Percentiles rank a stretch among this genome's conserved stretches.
Conservation (phyloP, 2,797 vertebrate species). For the Lophius americanus region DNA sequence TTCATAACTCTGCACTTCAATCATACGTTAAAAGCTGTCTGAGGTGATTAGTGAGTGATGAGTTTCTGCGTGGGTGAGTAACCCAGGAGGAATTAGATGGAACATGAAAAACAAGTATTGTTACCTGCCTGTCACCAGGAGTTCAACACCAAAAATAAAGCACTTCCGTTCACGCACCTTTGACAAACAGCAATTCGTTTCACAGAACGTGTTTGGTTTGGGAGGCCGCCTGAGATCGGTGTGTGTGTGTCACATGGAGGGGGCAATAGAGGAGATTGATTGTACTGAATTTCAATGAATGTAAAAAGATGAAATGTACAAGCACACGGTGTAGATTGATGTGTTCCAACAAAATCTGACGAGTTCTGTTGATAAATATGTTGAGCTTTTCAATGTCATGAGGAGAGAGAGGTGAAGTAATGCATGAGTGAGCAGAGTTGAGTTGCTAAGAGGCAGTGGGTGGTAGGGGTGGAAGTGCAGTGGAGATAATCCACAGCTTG, state of each 20-base stretch:
- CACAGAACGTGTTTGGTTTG: constrained; percentile 23
- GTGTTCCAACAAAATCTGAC: not conserved
- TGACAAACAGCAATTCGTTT: constrained; percentile 58
- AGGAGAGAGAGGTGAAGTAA: constrained; percentile 14
- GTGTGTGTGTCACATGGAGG: not conserved
- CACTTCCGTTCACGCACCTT: constrained; percentile 43
- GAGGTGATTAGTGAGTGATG: constrained; percentile 36
- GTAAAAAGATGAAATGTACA: not conserved
- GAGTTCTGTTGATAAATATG: not conserved
- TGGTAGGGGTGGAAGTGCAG: constrained; percentile 78
- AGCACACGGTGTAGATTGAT: not conserved
- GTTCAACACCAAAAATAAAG: constrained; percentile 14
- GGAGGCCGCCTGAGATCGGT: constrained; percentile 4
- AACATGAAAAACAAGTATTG: constrained; percentile 71
- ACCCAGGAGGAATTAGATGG: constrained; percentile 50
- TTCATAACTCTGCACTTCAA: constrained; percentile 21
- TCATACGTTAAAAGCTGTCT: constrained; percentile 3
- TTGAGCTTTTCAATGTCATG: constrained; percentile 21
- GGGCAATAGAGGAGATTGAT: not conserved
- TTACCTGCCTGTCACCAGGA: constrained; percentile 32
- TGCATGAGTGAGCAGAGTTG: constrained; percentile 13
- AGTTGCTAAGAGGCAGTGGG: constrained; percentile 57
- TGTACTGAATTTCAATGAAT: not conserved
- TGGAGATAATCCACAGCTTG: constrained; percentile 86
- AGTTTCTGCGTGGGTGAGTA: constrained; percentile 33